These are phyloP conservation scores for Philereme transversata DNA, from an alignment of 2,888 invertebrate species.

Conservation along the genomic window DNA sequence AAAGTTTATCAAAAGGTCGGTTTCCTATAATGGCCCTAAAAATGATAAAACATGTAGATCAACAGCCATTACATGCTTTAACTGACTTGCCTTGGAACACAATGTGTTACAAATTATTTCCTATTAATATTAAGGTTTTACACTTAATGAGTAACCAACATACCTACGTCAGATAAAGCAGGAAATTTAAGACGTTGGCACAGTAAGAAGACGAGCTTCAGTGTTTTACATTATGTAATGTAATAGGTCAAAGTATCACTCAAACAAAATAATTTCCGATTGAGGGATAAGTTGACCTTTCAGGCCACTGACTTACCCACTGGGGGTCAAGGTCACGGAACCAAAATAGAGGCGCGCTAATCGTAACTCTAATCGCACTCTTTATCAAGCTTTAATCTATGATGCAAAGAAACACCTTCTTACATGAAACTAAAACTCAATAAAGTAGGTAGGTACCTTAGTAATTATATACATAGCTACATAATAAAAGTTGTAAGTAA, in stretches of 20 bases:
- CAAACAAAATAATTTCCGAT: conserved; percentile 1
- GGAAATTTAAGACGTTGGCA: no score
- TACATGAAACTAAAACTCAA: no score
- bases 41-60: conserved; percentile 15
- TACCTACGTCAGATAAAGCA: no score
- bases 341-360: conserved; percentile 23
- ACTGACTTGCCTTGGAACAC: conserved; percentile 20
- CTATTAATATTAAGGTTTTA: conserved; percentile 7
- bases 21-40: conserved; percentile 14
- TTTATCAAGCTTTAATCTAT: background rate
- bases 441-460: no score
- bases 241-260: conserved; percentile 8
- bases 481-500: background rate
- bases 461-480: no score
- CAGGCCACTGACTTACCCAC: conserved; percentile 43
- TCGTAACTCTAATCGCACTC: background rate
- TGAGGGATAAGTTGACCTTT: conserved; percentile 26
- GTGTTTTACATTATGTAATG: background rate
- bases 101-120: conserved; percentile 7
- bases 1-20: conserved; percentile 9
- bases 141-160: no score
- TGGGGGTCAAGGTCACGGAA: conserved; percentile 49
- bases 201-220: background rate
- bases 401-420: background rate
- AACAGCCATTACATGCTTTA: conserved; percentile 2